These are phyloP conservation scores for Tringa solitaria DNA, from an alignment of 2,113 vertebrate species.

Conservation along the genomic window DNA sequence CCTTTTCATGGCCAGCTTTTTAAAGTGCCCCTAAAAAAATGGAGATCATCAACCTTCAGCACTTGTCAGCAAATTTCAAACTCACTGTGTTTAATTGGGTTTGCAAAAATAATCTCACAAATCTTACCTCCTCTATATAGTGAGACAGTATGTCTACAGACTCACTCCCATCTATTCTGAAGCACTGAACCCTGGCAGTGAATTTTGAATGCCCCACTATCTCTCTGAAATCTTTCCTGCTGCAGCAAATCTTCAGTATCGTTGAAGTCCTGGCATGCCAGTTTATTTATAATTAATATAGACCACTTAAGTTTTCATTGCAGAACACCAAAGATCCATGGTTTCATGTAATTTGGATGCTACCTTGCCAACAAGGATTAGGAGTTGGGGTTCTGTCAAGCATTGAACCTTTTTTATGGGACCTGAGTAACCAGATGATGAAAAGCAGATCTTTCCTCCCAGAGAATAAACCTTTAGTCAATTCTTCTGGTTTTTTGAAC, in stretches of 20 bases:
- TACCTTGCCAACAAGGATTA: background rate
- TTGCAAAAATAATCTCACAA: slow-evolving; percentile 3
- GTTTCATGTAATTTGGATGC: background rate
- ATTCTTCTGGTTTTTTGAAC: slow-evolving; percentile 3
- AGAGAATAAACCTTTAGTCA: slow-evolving; percentile 6
- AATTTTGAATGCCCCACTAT: background rate
- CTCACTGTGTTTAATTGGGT: background rate
- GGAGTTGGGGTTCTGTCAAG: background rate
- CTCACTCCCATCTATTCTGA: background rate
- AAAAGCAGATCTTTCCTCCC: slow-evolving; percentile 30
- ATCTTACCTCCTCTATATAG: background rate
- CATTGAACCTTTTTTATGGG: background rate
- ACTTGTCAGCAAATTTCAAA: slow-evolving; percentile 6
- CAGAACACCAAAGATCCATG: background rate
- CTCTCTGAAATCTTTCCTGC: background rate
- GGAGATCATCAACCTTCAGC: background rate
- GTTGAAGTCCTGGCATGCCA: background rate
- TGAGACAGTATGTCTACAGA: background rate
- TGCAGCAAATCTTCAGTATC: background rate
- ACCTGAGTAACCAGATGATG: slow-evolving; percentile 3
- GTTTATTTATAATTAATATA: slow-evolving; percentile 41
- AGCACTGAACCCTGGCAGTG: background rate
- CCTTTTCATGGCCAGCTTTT: background rate
- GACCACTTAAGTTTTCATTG: background rate
- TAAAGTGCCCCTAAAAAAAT: background rate